Conservation (phyloP, 2,113 vertebrate species). For the Corydoras sp. region DNA sequence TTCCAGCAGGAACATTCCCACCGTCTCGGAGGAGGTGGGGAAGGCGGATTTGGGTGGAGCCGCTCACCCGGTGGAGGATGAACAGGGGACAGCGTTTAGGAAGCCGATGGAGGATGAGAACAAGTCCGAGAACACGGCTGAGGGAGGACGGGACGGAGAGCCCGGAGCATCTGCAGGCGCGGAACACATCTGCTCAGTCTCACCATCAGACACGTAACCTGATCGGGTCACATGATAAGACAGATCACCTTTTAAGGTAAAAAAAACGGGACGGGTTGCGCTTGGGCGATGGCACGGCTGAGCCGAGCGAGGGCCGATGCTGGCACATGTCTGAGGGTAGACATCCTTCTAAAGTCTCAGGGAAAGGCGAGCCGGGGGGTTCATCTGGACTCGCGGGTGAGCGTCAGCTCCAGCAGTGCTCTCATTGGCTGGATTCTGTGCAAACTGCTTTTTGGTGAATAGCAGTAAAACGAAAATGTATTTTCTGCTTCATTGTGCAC, state of each 20-base stretch:
- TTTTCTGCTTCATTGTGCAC: too few relatives aligned
- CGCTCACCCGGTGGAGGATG: conserved; percentile 28
- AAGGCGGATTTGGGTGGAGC: conserved; percentile 31
- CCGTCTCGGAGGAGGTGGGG: conserved; percentile 64
- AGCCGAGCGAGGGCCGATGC: not conserved
- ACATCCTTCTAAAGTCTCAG: conserved; percentile 37
- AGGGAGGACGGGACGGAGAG: conserved; percentile 52
- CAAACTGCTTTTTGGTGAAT: too few relatives aligned
- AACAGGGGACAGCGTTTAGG: conserved; percentile 1
- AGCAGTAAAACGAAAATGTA: too few relatives aligned
- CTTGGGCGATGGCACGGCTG: not conserved
- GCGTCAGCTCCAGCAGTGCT: not conserved
- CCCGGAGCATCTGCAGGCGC: conserved; percentile 14
- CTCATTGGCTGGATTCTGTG: not conserved
- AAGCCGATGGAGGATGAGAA: conserved; percentile 10
- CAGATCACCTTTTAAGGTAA: conserved; percentile 20
- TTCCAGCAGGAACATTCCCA: conserved; percentile 65
- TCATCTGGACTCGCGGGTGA: not conserved
- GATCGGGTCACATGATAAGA: not conserved
- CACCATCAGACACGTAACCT: conserved; percentile 19
- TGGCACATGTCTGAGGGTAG: conserved; percentile 8
- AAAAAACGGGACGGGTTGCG: not conserved
- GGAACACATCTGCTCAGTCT: conserved; percentile 19
- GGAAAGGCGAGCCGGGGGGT: conserved; percentile 22
- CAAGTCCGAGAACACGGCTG: conserved; percentile 50